phyloP scores from a whole-genome alignment of 2,888 invertebrate genomes.

The Branchipolynoe longqiensis region DNA sequence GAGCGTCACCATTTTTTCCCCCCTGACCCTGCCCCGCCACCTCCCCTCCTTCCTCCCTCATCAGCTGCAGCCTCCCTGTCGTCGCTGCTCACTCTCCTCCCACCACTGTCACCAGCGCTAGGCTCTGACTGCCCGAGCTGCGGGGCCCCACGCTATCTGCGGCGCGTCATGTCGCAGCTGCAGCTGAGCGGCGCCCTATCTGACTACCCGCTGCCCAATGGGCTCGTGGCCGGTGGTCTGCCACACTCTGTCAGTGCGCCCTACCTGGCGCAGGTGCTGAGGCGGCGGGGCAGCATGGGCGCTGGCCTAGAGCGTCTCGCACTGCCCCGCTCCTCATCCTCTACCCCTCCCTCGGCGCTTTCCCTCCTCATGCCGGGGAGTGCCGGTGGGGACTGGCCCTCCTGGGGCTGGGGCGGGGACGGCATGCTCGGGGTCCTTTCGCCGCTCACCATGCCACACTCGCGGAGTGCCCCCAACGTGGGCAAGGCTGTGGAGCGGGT shows the following conservation, averaged over 20 bases:
- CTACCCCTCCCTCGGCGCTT: no score
- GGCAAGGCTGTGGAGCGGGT: no score
- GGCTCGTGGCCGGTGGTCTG: no score
- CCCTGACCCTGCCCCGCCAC: no score
- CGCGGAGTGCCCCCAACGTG: constrained; percentile 4
- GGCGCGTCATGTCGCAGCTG: neutral
- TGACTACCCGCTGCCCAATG: neutral
- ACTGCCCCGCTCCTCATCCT: no score
- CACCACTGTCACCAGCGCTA: constrained; percentile 7
- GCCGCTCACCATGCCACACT: neutral
- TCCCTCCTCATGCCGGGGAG: no score
- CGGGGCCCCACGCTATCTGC: neutral
- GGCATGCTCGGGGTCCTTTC: neutral
- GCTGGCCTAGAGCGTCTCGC: no score
- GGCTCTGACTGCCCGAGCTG: constrained; percentile 31
- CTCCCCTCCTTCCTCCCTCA: no score
- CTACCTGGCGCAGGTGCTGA: constrained; percentile 6
- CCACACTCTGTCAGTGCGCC: constrained; percentile 16
- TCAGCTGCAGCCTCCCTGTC: neutral
- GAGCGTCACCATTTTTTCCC: no score
- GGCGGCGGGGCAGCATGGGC: neutral
- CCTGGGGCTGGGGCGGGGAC: neutral
- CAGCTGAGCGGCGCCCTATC: neutral
- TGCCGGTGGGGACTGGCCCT: no score
- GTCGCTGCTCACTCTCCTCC: no score